A percentile compares a stretch with the other conserved stretches of the same genome.
These are phyloP conservation scores for Enhydra lutris DNA, from an alignment of 2,113 vertebrate species.

Conservation along the genomic window DNA sequence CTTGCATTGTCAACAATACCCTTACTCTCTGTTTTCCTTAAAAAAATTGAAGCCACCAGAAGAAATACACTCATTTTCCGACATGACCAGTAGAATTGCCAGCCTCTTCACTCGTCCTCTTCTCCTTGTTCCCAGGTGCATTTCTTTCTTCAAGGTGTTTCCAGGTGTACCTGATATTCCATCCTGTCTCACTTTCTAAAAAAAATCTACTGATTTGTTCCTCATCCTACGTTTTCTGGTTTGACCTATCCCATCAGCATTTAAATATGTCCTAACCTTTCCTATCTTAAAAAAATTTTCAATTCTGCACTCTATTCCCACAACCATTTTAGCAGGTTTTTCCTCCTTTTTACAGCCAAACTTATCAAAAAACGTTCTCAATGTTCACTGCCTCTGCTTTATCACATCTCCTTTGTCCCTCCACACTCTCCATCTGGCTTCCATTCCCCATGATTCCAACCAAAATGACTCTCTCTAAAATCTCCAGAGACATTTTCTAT, in stretches of 20 bases:
- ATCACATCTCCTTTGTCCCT: neutral
- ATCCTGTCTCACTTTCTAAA: neutral
- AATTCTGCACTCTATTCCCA: neutral
- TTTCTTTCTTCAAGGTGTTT: neutral
- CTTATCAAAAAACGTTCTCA: neutral
- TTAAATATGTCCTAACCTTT: neutral
- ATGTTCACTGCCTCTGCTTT: neutral
- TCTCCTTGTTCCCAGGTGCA: neutral
- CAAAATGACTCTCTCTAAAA: neutral
- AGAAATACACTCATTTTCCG: neutral
- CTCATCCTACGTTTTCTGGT: neutral
- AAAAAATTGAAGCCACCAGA: neutral
- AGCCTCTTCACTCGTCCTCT: neutral
- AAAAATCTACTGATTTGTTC: neutral
- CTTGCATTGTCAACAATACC: neutral
- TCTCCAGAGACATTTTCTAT: neutral
- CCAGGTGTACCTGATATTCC: accelerated
- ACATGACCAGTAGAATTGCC: no score
- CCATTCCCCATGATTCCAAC: neutral
- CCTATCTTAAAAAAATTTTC: neutral
- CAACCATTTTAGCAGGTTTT: neutral
- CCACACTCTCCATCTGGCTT: neutral
- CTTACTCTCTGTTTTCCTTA: neutral
- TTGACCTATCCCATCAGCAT: neutral
- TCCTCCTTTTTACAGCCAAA: neutral